phyloP scores from a whole-genome alignment of 2,888 invertebrate genomes.

The Brenthis hecate region DNA sequence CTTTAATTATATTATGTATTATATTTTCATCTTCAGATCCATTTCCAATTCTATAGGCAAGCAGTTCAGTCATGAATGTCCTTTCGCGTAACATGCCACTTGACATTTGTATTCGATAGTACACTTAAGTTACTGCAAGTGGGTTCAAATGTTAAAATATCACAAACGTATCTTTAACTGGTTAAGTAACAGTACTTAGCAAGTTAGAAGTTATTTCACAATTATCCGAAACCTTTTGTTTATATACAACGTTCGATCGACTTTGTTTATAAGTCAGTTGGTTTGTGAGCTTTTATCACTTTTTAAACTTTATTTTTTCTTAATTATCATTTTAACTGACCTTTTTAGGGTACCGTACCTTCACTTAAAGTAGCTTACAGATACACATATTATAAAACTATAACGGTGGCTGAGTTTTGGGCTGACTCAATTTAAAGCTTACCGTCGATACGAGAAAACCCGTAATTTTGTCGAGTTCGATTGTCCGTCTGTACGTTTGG shows the following conservation, averaged over 20 bases:
- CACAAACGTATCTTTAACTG: slow-evolving; percentile 40
- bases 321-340: neutral
- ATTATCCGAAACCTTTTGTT: slow-evolving; percentile 31
- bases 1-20: too few relatives aligned
- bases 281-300: neutral
- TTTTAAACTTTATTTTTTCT: neutral
- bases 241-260: neutral
- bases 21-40: too few relatives aligned
- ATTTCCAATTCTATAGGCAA: neutral
- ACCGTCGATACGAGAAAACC: too few relatives aligned
- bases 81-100: slow-evolving; percentile 8
- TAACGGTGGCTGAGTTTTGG: too few relatives aligned
- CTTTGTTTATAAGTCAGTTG: neutral
- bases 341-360: too few relatives aligned
- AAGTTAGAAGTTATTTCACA: slow-evolving; percentile 52
- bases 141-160: slow-evolving; percentile 45
- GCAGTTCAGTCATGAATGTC: neutral
- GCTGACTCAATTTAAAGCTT: too few relatives aligned
- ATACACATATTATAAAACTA: too few relatives aligned
- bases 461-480: too few relatives aligned
- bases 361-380: too few relatives aligned
- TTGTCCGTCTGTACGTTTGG: too few relatives aligned
- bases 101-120: slow-evolving; percentile 25
- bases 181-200: slow-evolving; percentile 57
- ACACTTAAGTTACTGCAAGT: slow-evolving; percentile 23